Base-by-base conservation (phyloP, 2,113 vertebrate species). In the Dicaeum eximium region DNA sequence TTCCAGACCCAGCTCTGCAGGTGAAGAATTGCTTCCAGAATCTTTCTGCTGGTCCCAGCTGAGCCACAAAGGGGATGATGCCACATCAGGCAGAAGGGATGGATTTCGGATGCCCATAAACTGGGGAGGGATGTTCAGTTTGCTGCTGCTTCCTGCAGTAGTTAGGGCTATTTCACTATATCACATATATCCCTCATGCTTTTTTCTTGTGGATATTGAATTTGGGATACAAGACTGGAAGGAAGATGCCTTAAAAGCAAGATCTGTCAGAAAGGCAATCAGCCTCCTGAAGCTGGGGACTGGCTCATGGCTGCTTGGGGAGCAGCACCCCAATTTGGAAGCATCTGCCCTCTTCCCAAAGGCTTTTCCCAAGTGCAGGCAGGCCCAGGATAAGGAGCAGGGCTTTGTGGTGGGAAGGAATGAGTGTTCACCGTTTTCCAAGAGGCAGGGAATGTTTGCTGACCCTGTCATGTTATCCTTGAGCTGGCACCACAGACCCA, bases 401-500 rank as follows among this genome's bases (percentile, higher is more conserved):
- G 50, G 57, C 33, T 54, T 61, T 48, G 64, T 40, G 40, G 16
- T 35, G 16, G 31, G n/a, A 17, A 80, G 72, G 33, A 35, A 10
- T 3, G 62, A 15, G 19, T 19, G 31, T 7, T 67, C 40, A 15
- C 7, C 44, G 13, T 70, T 54, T 57, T 72, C 53, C 40, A 35
- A 45, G 58, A 38, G 47, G 37, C 48, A 58, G 40, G 17, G 24
- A 33, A 24, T 4, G 0, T 30, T 31, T 30, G 11, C 48, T 64
- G 82, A 22, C 12, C 27, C 62, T 27, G 44, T 58, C 35, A 11
- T 0, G 0, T 48, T 60, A 35, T 42, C 61, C 35, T 73, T 11
- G 50, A 61, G 72, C 8, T 21, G 56, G 24, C 51, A 30, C 3
- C 4, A 3, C 25, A 57, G 48, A 44, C 5, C 50, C 12, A 8